Evolutionary conservation across 2,113 vertebrate species (phyloP), one percentile per base, ranked within the genome.

Genomic region (Talpa occidentalis): DNA sequence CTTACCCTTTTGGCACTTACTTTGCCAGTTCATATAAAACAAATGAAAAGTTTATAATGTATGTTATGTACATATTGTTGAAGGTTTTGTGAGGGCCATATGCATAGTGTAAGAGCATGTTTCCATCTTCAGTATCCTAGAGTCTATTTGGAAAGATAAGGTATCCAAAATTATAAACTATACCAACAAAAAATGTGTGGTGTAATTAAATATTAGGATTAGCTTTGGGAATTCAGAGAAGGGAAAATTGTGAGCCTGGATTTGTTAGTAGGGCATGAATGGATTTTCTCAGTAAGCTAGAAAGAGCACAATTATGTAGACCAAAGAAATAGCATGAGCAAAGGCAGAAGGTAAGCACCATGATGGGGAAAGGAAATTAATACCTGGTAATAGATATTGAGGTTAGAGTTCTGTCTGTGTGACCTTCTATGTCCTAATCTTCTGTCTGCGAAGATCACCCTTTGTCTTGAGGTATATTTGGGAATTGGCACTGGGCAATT

Each of bases 401-500:
- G 30, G 1, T 47, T 66, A 37, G 22, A 42, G 22, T 64, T 76
- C 42, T 74, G 74, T 19, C 40, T 86, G 3, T 32, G 42, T 64
- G 81, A 35, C 10, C 6, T 82, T 72, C 60, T 17, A 9, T 76
- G n/a, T 90, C 2, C 66, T 87, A 64, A 40, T 84, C 44, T 40
- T 84, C 44, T 40, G 2, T 87, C 12, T 88, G 19, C 22, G 32
- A 94, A 85, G 32, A 54, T 64, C 47, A 59, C 80, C 35, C 7
- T 93, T 87, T 88, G n/a, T 70, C 21, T 76, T 84, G 42, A 79
- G 59, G 54, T 67, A 49, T 73, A 82, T 96, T 94, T 87, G 37
- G 35, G 21, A 22, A 70, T 40, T 70, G 17, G 16, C 11, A 21
- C 17, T 85, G n/a, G 22, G 10, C 67, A n/a, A 59, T 54, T 15